These are phyloP conservation scores for Hippopotamus amphibius DNA, from an alignment of 2,113 vertebrate genomes.

Conservation along the genomic window DNA sequence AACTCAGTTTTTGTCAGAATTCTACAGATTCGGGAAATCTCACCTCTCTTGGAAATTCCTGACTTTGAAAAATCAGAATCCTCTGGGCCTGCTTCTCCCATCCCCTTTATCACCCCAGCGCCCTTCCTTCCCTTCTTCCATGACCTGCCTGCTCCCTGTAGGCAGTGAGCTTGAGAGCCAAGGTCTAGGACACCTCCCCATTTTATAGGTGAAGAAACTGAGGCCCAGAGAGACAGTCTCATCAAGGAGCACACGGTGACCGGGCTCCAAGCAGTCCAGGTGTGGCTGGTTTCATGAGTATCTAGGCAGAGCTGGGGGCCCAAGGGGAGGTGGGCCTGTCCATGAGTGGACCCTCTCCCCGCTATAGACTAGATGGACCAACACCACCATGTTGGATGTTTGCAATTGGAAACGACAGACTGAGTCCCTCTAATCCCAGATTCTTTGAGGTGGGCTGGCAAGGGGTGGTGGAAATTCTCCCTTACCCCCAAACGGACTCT, in stretches of 20 bases:
- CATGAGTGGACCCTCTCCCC: neutral
- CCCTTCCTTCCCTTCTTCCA: accelerated
- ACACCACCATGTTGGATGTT: accelerated
- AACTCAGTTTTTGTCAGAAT: neutral
- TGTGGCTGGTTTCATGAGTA: neutral
- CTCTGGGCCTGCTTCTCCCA: accelerated
- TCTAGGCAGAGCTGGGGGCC: accelerated
- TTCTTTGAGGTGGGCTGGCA: neutral
- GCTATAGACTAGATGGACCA: accelerated
- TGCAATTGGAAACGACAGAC: neutral
- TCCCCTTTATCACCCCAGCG: accelerated
- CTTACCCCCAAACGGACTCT: neutral
- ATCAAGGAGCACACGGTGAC: accelerated
- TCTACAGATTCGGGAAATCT: neutral
- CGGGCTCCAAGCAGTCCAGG: neutral
- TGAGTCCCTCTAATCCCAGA: neutral
- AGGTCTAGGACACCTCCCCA: neutral
- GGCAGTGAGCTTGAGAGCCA: neutral
- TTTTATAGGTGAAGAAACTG: neutral
- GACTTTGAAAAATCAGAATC: neutral
- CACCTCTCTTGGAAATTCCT: neutral
- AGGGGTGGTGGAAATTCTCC: neutral
- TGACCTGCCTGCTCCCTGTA: neutral
- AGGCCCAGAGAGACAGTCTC: neutral
- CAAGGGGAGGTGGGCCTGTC: accelerated